Conservation (phyloP, 2,888 invertebrate genomes). For the Congeria kusceri region DNA sequence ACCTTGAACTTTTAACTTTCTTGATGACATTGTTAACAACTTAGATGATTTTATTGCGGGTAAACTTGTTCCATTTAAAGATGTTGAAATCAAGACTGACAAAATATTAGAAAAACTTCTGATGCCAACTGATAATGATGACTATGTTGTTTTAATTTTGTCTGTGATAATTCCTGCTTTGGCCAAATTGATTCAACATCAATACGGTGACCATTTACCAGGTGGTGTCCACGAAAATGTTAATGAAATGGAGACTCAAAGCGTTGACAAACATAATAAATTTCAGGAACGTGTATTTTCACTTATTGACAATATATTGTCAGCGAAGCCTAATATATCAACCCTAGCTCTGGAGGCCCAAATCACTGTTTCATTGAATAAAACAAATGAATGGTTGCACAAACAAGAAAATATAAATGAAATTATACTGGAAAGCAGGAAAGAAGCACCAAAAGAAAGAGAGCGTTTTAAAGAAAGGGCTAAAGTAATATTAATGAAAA, state of each 20-base stretch:
- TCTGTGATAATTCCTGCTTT: constrained; percentile 19
- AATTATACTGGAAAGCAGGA: constrained; percentile 1
- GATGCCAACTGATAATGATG: not conserved
- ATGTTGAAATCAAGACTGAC: constrained; percentile 19
- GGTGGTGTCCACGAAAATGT: constrained; percentile 4
- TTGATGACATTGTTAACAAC: not conserved
- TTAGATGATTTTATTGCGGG: constrained; percentile 24
- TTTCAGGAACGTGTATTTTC: constrained; percentile 32
- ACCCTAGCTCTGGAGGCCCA: constrained; percentile 19
- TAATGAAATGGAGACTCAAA: not conserved
- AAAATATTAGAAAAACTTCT: constrained; percentile 6
- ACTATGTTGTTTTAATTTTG: constrained; percentile 15
- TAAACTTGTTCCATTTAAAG: constrained; percentile 7
- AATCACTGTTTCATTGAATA: constrained; percentile 16
- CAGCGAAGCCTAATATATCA: constrained; percentile 26
- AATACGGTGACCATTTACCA: constrained; percentile 16
- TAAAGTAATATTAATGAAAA: not conserved
- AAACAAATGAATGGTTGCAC: constrained; percentile 20
- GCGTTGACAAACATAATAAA: constrained; percentile 35
- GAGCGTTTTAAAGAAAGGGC: constrained; percentile 22
- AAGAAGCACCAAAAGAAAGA: constrained; percentile 14
- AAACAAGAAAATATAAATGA: too few species aligned
- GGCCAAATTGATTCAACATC: constrained; percentile 12
- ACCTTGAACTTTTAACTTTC: not conserved
- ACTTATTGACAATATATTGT: constrained; percentile 14